These are phyloP conservation scores for Zaprionus ornatus DNA, from an alignment of 1,140 invertebrate genomes.

Conservation along the genomic window DNA sequence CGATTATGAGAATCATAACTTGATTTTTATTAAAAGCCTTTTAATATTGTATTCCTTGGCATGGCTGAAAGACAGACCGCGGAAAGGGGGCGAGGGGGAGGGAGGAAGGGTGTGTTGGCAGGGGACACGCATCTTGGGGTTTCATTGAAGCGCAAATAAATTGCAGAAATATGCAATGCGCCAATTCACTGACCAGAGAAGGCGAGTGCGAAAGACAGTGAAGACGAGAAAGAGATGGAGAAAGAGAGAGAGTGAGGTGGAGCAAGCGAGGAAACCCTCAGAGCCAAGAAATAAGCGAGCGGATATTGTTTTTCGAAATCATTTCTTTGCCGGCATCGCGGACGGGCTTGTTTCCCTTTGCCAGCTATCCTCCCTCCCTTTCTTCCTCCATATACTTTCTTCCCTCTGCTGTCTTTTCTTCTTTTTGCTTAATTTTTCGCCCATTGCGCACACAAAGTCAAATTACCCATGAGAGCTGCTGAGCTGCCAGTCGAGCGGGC, in stretches of 20 bases:
- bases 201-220: background rate
- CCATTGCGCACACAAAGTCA: slow-evolving; percentile 67
- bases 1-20: slow-evolving; percentile 53
- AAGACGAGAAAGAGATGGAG: background rate
- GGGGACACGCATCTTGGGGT: slow-evolving; percentile 40
- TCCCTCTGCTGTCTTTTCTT: slow-evolving; percentile 3
- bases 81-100: background rate
- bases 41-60: slow-evolving; percentile 48
- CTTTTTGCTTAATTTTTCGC: slow-evolving; percentile 59
- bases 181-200: slow-evolving; percentile 49
- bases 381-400: background rate
- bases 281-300: slow-evolving; percentile 54
- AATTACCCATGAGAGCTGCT: slow-evolving; percentile 59
- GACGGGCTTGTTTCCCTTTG: slow-evolving; percentile 27
- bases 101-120: background rate
- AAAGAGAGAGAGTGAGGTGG: background rate
- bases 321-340: slow-evolving; percentile 50
- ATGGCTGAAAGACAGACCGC: background rate
- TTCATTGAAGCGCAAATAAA: slow-evolving; percentile 64
- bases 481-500: slow-evolving; percentile 17
- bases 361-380: background rate
- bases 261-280: background rate
- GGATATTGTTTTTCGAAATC: slow-evolving; percentile 72
- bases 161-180: slow-evolving; percentile 64
- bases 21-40: slow-evolving; percentile 64